A percentile compares a stretch with the other conserved stretches of the same genome.
phyloP scores from a whole-genome alignment of 2,888 invertebrate species.

The Rutpela maculata region DNA sequence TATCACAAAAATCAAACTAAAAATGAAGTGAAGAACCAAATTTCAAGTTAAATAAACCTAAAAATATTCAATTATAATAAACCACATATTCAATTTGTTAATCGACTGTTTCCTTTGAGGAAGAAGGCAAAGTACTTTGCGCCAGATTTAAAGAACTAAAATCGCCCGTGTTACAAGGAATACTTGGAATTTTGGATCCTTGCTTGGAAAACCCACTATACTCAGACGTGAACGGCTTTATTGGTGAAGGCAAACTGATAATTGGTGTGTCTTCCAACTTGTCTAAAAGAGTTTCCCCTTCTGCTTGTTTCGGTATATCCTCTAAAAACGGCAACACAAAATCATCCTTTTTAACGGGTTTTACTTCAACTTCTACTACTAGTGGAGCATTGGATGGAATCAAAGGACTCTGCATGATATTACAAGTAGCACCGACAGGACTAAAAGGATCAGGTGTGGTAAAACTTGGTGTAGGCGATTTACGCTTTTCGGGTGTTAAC shows the following conservation, averaged over 20 bases:
- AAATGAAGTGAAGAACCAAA: too few species aligned
- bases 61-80: too few species aligned
- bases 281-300: conserved; percentile 64
- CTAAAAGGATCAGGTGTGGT: conserved; percentile 77
- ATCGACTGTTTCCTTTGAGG: conserved; percentile 39
- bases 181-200: conserved; percentile 80
- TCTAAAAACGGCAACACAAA: conserved; percentile 65
- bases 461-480: conserved; percentile 65
- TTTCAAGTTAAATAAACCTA: too few species aligned
- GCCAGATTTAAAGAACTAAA: conserved; percentile 49
- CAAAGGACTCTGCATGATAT: conserved; percentile 68
- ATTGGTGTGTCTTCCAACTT: conserved; percentile 62
- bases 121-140: conserved; percentile 33
- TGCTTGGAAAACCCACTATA: conserved; percentile 79
- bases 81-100: conserved; percentile 8
- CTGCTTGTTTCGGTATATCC: conserved; percentile 41
- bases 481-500: conserved; percentile 69
- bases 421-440: conserved; percentile 73
- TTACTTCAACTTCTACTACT: conserved; percentile 41
- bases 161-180: conserved; percentile 81
- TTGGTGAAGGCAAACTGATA: conserved; percentile 67
- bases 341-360: conserved; percentile 55
- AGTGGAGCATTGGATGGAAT: conserved; percentile 64
- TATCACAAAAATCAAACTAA: too few species aligned
- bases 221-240: conserved; percentile 72